phyloP scores from a whole-genome alignment of 1,140 invertebrate species.

The silkworm (Bombyx mori) region ASM3026992v2 NC_085123.1:4234501-4235000 shows the following conservation, averaged over 20 bases:
- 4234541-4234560: conserved; percentile 63
- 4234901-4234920: too few species aligned
- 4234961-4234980: too few species aligned
- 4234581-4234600: conserved; percentile 61
- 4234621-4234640: conserved; percentile 67
- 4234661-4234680: conserved; percentile 56
- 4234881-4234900: too few species aligned
- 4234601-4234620: conserved; percentile 47
- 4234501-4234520: conserved; percentile 19
- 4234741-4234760: too few species aligned
- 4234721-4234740: too few species aligned
- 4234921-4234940: too few species aligned
- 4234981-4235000: too few species aligned
- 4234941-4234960: too few species aligned
- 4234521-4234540: conserved; percentile 20
- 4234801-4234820: conserved; percentile 14
- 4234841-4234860: not conserved
- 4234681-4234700: conserved; percentile 47
- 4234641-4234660: conserved; percentile 66
- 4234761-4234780: too few species aligned
- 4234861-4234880: too few species aligned
- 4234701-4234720: conserved; percentile 34
- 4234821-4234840: conserved; percentile 13
- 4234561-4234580: conserved; percentile 68
- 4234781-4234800: too few species aligned